Base-by-base conservation (phyloP, 2,888 invertebrate genomes). In the Chrysolina americana region DNA sequence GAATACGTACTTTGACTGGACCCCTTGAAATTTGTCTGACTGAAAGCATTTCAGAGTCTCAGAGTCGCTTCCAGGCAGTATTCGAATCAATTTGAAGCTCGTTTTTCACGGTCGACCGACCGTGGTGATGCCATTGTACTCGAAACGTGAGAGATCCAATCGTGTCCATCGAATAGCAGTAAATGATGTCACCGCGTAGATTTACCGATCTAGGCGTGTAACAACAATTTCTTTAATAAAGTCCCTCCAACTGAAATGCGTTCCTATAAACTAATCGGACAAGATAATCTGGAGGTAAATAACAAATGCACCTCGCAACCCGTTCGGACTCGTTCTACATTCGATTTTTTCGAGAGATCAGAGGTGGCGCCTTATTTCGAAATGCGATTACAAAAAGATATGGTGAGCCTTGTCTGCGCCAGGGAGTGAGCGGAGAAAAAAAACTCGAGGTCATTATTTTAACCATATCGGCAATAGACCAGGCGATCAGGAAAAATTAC, bases 361-460 rank as follows among this genome's bases (percentile, higher is more conserved):
- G 53, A 73, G 73, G 68, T 69, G 73, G 73, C 68, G 73, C 63
- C 65, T 28, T 64, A 53, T 73, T 73, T 73, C 73, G 65, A 73
- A 73, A 69, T 23, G 69, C 65, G 65, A 69, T 68, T 73, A 73
- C 56, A 68, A 72, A 73, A 73, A 73, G 68, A 68, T 68, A 73
- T 17, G 44, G 41, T 68, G 64, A 53, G 73, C 73, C 73, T 73
- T 73, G 73, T 62, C 48, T 63, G 17, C 21, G 21, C 19, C 53
- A n/a, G 50, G 44, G 74, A 77, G 76, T 78, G 74, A 77, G 65
- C 72, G 76, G 75, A 36, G 56, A 76, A 76, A 76, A 78, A 78
- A 75, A 70, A 70, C 6, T 72, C 77, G 75, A 78, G 78, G 78
- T 76, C 75, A 77, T 65, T 73, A 77, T 76, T 78, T 77, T 73